These are phyloP conservation scores for Caenorhabditis remanei DNA, from an alignment of 1,140 invertebrate species.

Conservation along the genomic window DNA sequence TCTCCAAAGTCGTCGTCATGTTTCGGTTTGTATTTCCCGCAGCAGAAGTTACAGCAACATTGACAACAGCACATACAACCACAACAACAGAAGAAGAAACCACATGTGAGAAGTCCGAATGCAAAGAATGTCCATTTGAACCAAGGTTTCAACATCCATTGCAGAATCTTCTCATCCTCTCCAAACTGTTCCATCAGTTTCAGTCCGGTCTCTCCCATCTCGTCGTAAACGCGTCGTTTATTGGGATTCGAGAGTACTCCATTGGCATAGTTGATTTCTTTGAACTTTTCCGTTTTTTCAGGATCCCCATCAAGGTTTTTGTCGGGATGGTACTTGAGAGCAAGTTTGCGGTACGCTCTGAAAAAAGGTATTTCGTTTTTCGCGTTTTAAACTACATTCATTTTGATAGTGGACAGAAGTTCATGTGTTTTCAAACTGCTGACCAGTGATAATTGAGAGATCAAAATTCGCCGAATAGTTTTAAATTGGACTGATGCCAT, in stretches of 20 bases:
- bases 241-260: constrained; percentile 79
- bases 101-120: constrained; percentile 69
- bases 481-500: no score
- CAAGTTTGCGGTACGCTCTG: constrained; percentile 90
- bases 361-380: neutral
- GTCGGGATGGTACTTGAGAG: constrained; percentile 95
- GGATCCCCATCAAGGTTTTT: constrained; percentile 84
- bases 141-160: constrained; percentile 73
- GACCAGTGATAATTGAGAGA: no score
- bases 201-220: constrained; percentile 80
- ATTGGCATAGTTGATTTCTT: constrained; percentile 80
- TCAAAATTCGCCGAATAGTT: no score
- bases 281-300: constrained; percentile 78
- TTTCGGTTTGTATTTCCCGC: constrained; percentile 71
- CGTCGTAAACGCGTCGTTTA: constrained; percentile 79
- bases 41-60: constrained; percentile 73
- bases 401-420: no score
- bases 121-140: constrained; percentile 73
- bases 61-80: constrained; percentile 72
- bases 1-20: constrained; percentile 61
- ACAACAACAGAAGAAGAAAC: constrained; percentile 74
- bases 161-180: constrained; percentile 79
- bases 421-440: no score
- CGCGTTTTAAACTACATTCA: no score
- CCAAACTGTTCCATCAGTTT: constrained; percentile 80